Evolutionary conservation across 2,888 invertebrate genomes (phyloP).

Genomic region (Marasmarcha lunaedactyla): DNA sequence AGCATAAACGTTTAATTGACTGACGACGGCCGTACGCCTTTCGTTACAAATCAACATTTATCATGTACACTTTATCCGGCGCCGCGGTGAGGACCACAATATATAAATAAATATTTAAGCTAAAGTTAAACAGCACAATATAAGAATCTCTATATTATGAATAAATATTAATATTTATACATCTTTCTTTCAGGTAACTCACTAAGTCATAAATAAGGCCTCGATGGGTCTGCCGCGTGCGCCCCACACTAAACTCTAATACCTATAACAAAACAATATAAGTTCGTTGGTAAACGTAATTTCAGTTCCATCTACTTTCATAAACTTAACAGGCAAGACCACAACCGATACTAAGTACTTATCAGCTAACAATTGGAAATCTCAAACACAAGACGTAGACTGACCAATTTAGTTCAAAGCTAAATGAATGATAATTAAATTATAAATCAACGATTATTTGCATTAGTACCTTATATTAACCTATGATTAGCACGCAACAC

Average conservation of each 20-base stretch:
- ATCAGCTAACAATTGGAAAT: conserved; percentile 65
- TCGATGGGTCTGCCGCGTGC: conserved; percentile 12
- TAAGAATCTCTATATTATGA: conserved; percentile 35
- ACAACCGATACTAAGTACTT: conserved; percentile 72
- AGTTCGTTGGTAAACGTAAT: conserved; percentile 69
- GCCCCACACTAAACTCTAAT: conserved; percentile 29
- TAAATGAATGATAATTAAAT: conserved; percentile 1
- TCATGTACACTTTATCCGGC: conserved; percentile 36
- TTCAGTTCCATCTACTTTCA: conserved; percentile 62
- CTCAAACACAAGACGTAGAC: conserved; percentile 40
- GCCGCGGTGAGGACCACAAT: conserved; percentile 46
- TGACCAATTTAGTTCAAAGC: conserved; percentile 23
- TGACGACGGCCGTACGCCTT: too few relatives aligned
- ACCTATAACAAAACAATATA: conserved; percentile 52
- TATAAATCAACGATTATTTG: neutral
- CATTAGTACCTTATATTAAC: neutral
- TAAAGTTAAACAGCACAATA: conserved; percentile 56
- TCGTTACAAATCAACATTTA: too few relatives aligned
- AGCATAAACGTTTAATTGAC: too few relatives aligned
- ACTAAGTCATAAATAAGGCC: conserved; percentile 33
- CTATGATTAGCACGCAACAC: neutral
- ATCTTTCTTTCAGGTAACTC: conserved; percentile 60
- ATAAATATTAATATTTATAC: conserved; percentile 55
- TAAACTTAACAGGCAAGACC: conserved; percentile 72
- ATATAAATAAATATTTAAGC: conserved; percentile 35